A percentile compares a stretch with the other conserved stretches of the same genome.
These are phyloP conservation scores for Streblospio benedicti DNA, from an alignment of 1,140 invertebrate genomes.

Conservation along the genomic window DNA sequence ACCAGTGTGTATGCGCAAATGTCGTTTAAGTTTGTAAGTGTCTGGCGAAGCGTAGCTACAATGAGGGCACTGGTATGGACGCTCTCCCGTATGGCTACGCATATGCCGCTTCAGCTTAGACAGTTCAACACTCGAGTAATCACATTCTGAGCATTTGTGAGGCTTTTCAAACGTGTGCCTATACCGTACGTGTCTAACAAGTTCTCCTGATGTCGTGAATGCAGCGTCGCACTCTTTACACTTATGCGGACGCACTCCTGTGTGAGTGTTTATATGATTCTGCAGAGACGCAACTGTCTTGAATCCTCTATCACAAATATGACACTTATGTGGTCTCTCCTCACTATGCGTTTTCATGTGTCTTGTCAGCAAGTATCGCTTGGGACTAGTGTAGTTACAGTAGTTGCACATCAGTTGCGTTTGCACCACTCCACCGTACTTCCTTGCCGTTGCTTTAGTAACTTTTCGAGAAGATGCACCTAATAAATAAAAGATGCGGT, in stretches of 20 bases:
- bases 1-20: slow-evolving; percentile 88
- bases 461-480: slow-evolving; percentile 45
- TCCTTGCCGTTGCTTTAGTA: slow-evolving; percentile 59
- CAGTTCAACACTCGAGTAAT: slow-evolving; percentile 87
- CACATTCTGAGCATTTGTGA: slow-evolving; percentile 87
- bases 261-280: slow-evolving; percentile 94
- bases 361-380: slow-evolving; percentile 76
- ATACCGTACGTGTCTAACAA: slow-evolving; percentile 77
- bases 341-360: slow-evolving; percentile 95
- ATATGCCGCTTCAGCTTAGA: slow-evolving; percentile 88
- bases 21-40: slow-evolving; percentile 88
- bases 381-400: slow-evolving; percentile 81
- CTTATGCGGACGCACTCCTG: slow-evolving; percentile 85
- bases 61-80: slow-evolving; percentile 65
- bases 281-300: slow-evolving; percentile 86
- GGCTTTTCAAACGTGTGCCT: slow-evolving; percentile 90
- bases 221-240: slow-evolving; percentile 87
- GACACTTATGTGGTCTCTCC: slow-evolving; percentile 87
- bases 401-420: slow-evolving; percentile 67
- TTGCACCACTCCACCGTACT: slow-evolving; percentile 61
- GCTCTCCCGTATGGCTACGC: slow-evolving; percentile 69
- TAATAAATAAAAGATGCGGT: too few relatives aligned
- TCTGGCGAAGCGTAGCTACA: slow-evolving; percentile 96
- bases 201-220: slow-evolving; percentile 91
- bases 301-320: slow-evolving; percentile 87